Base-by-base conservation (phyloP, 2,888 invertebrate species). In the Exocentrus adspersus region DNA sequence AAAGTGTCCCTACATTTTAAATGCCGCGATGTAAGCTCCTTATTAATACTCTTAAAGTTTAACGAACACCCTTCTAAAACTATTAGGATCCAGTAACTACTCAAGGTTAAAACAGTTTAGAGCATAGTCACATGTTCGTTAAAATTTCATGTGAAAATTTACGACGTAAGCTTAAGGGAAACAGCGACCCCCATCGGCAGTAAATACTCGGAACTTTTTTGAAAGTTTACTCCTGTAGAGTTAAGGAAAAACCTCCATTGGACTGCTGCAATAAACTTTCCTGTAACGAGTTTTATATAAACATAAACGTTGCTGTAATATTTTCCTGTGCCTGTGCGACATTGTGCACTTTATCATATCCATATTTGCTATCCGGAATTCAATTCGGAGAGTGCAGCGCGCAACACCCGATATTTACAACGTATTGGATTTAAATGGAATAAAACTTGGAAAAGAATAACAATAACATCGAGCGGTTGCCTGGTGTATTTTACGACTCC, bases 351-450 rank as follows among this genome's bases (percentile, higher is more conserved):
- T 17, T 58, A 20, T 41, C 20, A 6, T 21, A n/a, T 50, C 21
- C 20, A 20, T 48, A 37, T 48, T 50, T 24, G 41, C 41, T 48
- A n/a, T 46, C 24, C 37, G 48, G 37, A 51, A 56, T 62, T 56
- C 16, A n/a, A 51, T 52, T 52, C 9, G 58, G 12, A 43, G 37
- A 37, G 57, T 59, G 24, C 50, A 14, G 43, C 28, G 45, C 16
- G 48, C 45, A 50, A 24, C 48, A 21, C 54, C 43, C 45, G 20
- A 64, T 64, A 58, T 64, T 64, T 60, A 64, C 51, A 42, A 61
- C 64, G 14, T 57, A 60, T 60, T 43, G 60, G 60, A 60, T 57
- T 60, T 56, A 51, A 61, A 64, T 61, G 52, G 64, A 57, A 64
- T 57, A 52, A 64, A 57, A 61, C 20, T 57, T 64, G 12, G 46